These are phyloP conservation scores for Calonectris borealis DNA, from an alignment of 2,113 vertebrate genomes.

Conservation along the genomic window DNA sequence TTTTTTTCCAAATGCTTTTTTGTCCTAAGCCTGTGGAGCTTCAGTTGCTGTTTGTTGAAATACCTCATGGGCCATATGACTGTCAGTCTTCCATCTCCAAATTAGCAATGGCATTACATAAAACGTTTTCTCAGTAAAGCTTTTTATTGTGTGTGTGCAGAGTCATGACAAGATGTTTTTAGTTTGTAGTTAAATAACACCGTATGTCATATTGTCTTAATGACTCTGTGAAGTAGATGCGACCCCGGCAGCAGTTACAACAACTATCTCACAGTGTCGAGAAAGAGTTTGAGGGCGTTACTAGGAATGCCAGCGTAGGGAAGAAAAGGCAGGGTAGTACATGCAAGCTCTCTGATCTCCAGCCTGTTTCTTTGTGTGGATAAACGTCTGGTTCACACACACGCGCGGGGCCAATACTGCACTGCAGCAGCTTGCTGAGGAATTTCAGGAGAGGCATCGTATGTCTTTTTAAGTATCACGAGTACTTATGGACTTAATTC, in stretches of 20 bases:
- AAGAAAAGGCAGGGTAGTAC: conserved; percentile 23
- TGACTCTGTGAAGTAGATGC: conserved; percentile 55
- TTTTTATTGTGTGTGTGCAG: conserved; percentile 63
- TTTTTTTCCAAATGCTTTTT: neutral
- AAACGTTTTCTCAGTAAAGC: conserved; percentile 55
- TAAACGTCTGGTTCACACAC: neutral
- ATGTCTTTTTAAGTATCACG: neutral
- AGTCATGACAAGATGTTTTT: conserved; percentile 66
- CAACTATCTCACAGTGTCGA: neutral
- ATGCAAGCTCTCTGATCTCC: conserved; percentile 36
- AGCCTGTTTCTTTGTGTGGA: neutral
- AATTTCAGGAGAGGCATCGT: conserved; percentile 30
- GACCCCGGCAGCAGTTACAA: conserved; percentile 13
- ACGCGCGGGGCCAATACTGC: neutral
- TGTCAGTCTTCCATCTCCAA: conserved; percentile 61
- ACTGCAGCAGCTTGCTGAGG: conserved; percentile 36
- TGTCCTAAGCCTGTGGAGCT: neutral
- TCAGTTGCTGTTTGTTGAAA: conserved; percentile 40
- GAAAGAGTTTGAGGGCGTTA: neutral
- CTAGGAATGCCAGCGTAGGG: neutral
- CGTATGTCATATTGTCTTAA: conserved; percentile 52
- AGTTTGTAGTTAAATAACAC: conserved; percentile 61
- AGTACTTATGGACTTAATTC: conserved; percentile 34
- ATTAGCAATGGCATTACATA: conserved; percentile 57
- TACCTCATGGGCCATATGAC: conserved; percentile 53